Evolutionary conservation across 2,113 vertebrate species (phyloP).

Genomic region (Mobula hypostoma): DNA sequence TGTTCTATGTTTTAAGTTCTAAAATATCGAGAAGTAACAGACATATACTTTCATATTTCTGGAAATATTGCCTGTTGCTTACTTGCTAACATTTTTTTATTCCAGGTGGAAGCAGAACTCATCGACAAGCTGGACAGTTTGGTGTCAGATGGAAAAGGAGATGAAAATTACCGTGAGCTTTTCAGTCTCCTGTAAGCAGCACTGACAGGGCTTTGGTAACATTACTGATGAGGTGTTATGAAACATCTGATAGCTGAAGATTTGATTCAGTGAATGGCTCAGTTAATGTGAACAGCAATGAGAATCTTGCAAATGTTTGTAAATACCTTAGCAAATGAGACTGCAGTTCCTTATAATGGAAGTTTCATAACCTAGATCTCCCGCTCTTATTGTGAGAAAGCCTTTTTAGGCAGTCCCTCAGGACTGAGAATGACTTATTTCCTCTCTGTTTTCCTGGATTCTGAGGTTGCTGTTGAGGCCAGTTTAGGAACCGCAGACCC

Average conservation of each 20-base stretch:
- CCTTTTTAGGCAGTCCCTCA: too few relatives aligned
- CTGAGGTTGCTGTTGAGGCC: too few relatives aligned
- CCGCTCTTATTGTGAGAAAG: too few relatives aligned
- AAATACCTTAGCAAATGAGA: not conserved
- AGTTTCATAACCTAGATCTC: not conserved
- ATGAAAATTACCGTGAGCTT: constrained; percentile 92
- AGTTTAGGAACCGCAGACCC: too few relatives aligned
- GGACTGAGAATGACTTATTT: too few relatives aligned
- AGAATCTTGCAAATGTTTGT: not conserved
- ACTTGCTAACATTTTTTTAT: constrained; percentile 19
- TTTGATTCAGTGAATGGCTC: not conserved
- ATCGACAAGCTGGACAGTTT: constrained; percentile 95
- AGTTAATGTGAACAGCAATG: not conserved
- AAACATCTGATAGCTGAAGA: not conserved
- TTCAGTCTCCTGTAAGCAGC: constrained; percentile 88
- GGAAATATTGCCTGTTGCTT: not conserved
- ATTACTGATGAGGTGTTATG: not conserved
- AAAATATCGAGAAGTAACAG: not conserved
- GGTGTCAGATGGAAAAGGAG: constrained; percentile 92
- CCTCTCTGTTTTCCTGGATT: too few relatives aligned
- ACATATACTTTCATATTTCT: not conserved
- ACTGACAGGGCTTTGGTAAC: not conserved
- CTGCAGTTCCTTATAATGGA: not conserved
- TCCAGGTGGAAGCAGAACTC: constrained; percentile 87
- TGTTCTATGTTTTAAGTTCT: too few relatives aligned